These are phyloP conservation scores for Cassiopea andromeda DNA, from an alignment of 30 jellyfish, hydroid and myxozoan species.

Conservation along the genomic window DNA sequence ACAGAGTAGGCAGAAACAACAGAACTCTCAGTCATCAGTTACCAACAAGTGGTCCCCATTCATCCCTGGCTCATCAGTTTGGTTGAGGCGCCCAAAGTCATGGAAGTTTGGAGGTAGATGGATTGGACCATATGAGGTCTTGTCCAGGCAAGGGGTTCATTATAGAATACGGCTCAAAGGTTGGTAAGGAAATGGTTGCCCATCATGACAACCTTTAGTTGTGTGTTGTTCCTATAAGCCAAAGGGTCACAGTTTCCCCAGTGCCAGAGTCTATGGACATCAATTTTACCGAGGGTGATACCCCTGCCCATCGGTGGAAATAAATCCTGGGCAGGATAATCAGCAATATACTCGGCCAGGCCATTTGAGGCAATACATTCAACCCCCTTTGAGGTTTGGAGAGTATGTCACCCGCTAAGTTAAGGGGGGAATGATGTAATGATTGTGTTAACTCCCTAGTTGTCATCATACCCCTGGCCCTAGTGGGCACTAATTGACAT, in stretches of 20 bases:
- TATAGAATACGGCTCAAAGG: conserved; percentile 10
- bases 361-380: neutral
- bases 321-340: neutral
- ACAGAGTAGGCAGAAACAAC: conserved; percentile 2
- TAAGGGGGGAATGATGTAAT: too few relatives aligned
- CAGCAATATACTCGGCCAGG: neutral
- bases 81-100: conserved; percentile 31
- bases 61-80: conserved; percentile 27
- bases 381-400: neutral
- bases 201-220: conserved; percentile 34
- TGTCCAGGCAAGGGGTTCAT: conserved; percentile 22
- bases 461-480: too few relatives aligned
- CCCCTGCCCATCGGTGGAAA: neutral
- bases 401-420: too few relatives aligned
- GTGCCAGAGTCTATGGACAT: conserved; percentile 4
- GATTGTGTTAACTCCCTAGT: too few relatives aligned
- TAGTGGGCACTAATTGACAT: too few relatives aligned
- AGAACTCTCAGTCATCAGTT: neutral
- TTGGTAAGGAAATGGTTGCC: conserved; percentile 12
- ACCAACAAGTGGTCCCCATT: conserved; percentile 25
- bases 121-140: conserved; percentile 30
- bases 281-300: neutral
- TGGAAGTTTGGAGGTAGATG: conserved; percentile 40
- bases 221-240: conserved; percentile 8
- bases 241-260: neutral